Percentiles rank a stretch among this genome's conserved stretches.
phyloP scores from a whole-genome alignment of 2,888 invertebrate species.

The Petrolisthes cinctipes region DNA sequence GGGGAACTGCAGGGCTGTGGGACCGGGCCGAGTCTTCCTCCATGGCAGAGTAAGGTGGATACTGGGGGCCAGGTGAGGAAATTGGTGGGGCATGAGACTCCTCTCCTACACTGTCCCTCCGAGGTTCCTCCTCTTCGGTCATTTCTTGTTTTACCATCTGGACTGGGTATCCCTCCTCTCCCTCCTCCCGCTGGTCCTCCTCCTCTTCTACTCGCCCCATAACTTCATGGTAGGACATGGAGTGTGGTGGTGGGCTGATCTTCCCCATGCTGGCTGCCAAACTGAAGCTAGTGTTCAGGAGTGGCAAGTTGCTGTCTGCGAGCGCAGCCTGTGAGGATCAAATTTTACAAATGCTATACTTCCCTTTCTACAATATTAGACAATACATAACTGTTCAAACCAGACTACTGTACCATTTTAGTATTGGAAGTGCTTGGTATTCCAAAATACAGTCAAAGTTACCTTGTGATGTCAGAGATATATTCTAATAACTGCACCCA shows the following conservation, averaged over 20 bases:
- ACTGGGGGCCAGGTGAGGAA: slow-evolving; percentile 41
- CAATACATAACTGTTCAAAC: too few relatives aligned
- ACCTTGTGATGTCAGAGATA: too few relatives aligned
- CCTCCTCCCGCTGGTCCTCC: slow-evolving; percentile 51
- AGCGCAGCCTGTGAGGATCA: slow-evolving; percentile 63
- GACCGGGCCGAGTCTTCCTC: slow-evolving; percentile 55
- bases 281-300: slow-evolving; percentile 62
- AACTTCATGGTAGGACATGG: slow-evolving; percentile 57
- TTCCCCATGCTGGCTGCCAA: slow-evolving; percentile 56
- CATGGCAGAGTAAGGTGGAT: slow-evolving; percentile 52
- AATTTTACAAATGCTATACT: not conserved
- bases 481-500: too few relatives aligned
- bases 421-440: too few relatives aligned
- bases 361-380: not conserved
- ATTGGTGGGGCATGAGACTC: slow-evolving; percentile 6
- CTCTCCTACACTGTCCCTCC: slow-evolving; percentile 42
- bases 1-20: slow-evolving; percentile 53
- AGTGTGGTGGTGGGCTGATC: slow-evolving; percentile 49
- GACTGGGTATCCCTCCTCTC: slow-evolving; percentile 44
- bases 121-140: slow-evolving; percentile 58
- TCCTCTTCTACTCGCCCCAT: slow-evolving; percentile 54
- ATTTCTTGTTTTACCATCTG: slow-evolving; percentile 57
- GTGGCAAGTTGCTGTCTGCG: slow-evolving; percentile 64
- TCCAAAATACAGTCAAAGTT: too few relatives aligned
- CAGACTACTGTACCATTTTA: too few relatives aligned